Evolutionary conservation across 2,888 invertebrate genomes (phyloP), one percentile per base, ranked within the genome.

Genomic region (Limnephilus lunatus): DNA sequence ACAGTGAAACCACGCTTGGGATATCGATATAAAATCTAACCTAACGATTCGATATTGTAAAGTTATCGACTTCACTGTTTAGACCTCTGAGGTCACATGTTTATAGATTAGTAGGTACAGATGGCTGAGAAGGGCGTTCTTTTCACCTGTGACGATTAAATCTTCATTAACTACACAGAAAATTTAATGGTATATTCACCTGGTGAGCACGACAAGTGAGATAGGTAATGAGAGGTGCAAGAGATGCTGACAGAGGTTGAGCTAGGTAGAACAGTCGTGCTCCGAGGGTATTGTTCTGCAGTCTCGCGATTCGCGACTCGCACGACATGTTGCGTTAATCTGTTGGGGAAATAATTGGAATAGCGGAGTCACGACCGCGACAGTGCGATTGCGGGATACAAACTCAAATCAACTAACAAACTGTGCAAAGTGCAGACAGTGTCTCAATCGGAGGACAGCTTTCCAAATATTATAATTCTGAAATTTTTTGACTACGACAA

Each of bases 311-410:
- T 53, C 32, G 82, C 32, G 82, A 15, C 83, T 32, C 83, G 31
- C 83, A 35, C 83, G 83, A 83, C 83, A 9, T 35, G 83, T 83
- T 83, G 83, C 83, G 35, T 39, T 82, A 82, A 82, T 83, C 15
- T 83, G 31, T 30, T 12, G 30, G 19, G 82, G 83, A 39, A 32
- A 31, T 32, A 39, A 32, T 25, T 35, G 35, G 83, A 39, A 83
- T 83, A 83, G 35, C 35, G 35, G 14, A 83, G 83, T 83, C 83
- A 83, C 35, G 83, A 35, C 83, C 83, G 32, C 83, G 83, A 25
- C 83, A 25, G 4, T 25, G 35, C 32, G 31, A 83, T 14, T 81
- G 31, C 82, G 9, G 82, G 68, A 68, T 25, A 68, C 68, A 68
- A 68, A 25, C 25, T n/a, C 68, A 7, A 68, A 68, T n/a, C 19